phyloP scores from a whole-genome alignment of 2,113 vertebrate species.

The Ictalurus furcatus region DNA sequence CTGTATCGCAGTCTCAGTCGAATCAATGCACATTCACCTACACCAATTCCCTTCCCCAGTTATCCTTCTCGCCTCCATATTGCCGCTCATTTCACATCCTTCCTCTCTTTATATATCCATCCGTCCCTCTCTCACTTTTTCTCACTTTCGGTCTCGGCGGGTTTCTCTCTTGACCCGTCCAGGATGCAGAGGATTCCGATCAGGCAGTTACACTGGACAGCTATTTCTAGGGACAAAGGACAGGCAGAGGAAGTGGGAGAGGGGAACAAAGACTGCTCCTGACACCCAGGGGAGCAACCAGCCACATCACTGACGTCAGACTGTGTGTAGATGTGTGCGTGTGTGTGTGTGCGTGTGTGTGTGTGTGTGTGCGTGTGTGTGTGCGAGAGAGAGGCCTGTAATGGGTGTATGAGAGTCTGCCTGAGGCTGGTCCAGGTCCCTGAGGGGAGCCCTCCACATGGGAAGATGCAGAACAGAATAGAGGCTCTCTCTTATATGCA shows the following conservation, averaged over 20 bases:
- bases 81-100: slow-evolving; percentile 29
- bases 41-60: slow-evolving; percentile 77
- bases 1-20: slow-evolving; percentile 83
- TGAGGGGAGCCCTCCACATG: slow-evolving; percentile 70
- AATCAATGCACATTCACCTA: slow-evolving; percentile 85
- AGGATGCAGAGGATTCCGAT: slow-evolving; percentile 75
- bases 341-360: slow-evolving; percentile 50
- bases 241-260: slow-evolving; percentile 79
- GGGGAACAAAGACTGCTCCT: slow-evolving; percentile 76
- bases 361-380: slow-evolving; percentile 50
- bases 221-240: slow-evolving; percentile 81
- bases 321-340: slow-evolving; percentile 54
- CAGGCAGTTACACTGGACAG: slow-evolving; percentile 77
- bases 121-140: neutral
- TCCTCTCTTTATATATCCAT: slow-evolving; percentile 2
- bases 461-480: slow-evolving; percentile 64
- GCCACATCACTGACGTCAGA: slow-evolving; percentile 92
- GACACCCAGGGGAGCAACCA: slow-evolving; percentile 96
- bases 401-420: slow-evolving; percentile 94
- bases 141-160: slow-evolving; percentile 30
- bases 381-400: slow-evolving; percentile 72
- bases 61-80: neutral
- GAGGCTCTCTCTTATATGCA: slow-evolving; percentile 45
- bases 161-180: slow-evolving; percentile 51
- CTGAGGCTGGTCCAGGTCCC: slow-evolving; percentile 90